Percentiles rank a stretch among this genome's conserved stretches.
phyloP scores from a whole-genome alignment of 2,888 invertebrate species.

The Phaedon cochleariae region DNA sequence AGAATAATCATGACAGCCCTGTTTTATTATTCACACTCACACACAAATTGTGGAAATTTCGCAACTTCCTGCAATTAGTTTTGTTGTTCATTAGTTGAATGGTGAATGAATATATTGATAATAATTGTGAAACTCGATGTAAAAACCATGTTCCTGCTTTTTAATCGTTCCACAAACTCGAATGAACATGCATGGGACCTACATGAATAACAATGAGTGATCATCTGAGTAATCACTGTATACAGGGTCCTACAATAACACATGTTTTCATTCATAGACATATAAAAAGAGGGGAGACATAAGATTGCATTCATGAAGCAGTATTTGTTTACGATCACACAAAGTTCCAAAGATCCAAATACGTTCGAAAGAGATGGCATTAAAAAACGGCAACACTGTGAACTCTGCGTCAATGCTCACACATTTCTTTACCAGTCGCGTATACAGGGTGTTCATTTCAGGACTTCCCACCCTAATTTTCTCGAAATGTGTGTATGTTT shows the following conservation, averaged over 20 bases:
- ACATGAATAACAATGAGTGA: background rate
- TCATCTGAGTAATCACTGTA: background rate
- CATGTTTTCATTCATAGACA: too few species aligned
- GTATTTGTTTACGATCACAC: too few species aligned
- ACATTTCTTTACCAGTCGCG: too few species aligned
- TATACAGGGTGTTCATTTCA: too few species aligned
- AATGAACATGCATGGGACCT: background rate
- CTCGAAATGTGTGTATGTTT: too few species aligned
- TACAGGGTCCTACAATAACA: background rate
- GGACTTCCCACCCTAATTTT: too few species aligned
- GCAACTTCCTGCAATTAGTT: constrained; percentile 59
- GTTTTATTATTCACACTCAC: constrained; percentile 47
- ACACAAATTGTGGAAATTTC: constrained; percentile 51
- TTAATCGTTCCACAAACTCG: constrained; percentile 21
- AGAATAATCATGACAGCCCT: constrained; percentile 46
- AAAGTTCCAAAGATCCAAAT: too few species aligned
- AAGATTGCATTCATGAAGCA: too few species aligned
- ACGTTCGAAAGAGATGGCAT: too few species aligned
- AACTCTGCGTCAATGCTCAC: too few species aligned
- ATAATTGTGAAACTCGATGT: constrained; percentile 47
- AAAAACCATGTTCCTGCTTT: constrained; percentile 30
- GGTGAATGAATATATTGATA: constrained; percentile 54
- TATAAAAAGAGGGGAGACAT: too few species aligned
- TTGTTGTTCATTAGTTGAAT: constrained; percentile 45
- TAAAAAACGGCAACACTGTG: too few species aligned